Conservation (phyloP, 2,113 vertebrate genomes). For the Spilogale gracilis region DNA sequence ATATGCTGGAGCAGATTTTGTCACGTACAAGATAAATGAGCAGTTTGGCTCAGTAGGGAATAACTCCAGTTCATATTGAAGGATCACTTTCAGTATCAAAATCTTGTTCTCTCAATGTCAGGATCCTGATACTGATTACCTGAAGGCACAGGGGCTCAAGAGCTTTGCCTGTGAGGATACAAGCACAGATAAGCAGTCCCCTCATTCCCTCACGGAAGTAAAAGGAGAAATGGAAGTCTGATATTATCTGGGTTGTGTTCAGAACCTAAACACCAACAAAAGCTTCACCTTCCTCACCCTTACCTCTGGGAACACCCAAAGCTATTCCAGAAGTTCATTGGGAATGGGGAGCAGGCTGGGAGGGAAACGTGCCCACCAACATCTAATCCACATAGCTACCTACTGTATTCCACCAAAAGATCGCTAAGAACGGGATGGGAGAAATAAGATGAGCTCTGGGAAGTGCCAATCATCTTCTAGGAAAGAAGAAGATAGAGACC, state of each 20-base stretch:
- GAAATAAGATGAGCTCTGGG: background rate
- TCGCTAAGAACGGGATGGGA: background rate
- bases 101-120: constrained; percentile 55
- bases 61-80: constrained; percentile 65
- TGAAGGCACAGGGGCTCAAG: background rate
- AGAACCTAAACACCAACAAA: background rate
- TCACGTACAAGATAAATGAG: constrained; percentile 76
- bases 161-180: background rate
- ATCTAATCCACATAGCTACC: background rate
- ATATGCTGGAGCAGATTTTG: constrained; percentile 69
- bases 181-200: no score
- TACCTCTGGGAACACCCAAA: no score
- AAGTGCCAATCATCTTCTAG: background rate
- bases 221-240: background rate
- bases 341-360: no score
- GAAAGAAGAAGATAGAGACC: background rate
- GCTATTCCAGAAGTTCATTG: fast-evolving
- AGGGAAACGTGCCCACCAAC: background rate
- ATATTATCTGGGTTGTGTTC: background rate
- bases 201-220: background rate
- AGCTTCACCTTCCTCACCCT: background rate
- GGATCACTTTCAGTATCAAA: constrained; percentile 66
- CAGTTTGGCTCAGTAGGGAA: constrained; percentile 58
- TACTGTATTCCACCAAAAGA: background rate
- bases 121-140: constrained; percentile 45